A percentile compares a stretch with the other conserved stretches of the same genome.
phyloP scores from a whole-genome alignment of 2,113 vertebrate genomes.

The Silurus asotus region DNA sequence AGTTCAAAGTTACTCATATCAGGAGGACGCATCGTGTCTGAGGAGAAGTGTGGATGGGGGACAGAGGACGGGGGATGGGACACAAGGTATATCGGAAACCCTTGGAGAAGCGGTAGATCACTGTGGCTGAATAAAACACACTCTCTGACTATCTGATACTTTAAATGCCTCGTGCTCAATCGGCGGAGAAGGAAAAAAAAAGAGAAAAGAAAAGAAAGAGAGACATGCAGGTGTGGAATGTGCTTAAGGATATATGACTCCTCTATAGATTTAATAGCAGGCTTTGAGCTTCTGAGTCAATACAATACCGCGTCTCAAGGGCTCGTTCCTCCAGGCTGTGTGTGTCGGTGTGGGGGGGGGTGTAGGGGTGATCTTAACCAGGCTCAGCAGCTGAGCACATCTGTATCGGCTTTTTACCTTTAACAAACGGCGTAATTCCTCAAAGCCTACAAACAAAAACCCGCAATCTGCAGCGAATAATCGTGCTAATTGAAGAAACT shows the following conservation, averaged over 20 bases:
- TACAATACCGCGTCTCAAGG: neutral
- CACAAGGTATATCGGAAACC: too few relatives aligned
- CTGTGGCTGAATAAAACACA: neutral
- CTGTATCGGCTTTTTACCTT: slow-evolving; percentile 21
- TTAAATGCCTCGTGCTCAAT: neutral
- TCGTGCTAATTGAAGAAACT: slow-evolving; percentile 70
- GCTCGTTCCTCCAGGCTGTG: slow-evolving; percentile 3
- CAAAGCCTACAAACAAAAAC: slow-evolving; percentile 65
- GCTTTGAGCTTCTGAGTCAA: slow-evolving; percentile 13
- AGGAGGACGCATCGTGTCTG: neutral
- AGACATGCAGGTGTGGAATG: neutral
- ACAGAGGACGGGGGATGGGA: too few relatives aligned
- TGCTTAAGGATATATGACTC: neutral
- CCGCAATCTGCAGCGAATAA: slow-evolving; percentile 64
- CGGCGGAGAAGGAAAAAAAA: neutral
- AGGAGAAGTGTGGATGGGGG: neutral
- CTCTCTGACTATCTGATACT: neutral
- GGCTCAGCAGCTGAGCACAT: neutral
- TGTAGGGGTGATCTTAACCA: neutral
- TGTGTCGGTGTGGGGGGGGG: neutral
- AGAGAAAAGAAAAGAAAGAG: neutral
- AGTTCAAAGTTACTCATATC: slow-evolving; percentile 45
- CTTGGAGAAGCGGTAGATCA: neutral
- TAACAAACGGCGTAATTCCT: slow-evolving; percentile 51
- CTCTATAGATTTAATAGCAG: slow-evolving; percentile 9